These are phyloP conservation scores for Cerastis leucographa DNA, from an alignment of 2,888 invertebrate genomes.

Conservation along the genomic window DNA sequence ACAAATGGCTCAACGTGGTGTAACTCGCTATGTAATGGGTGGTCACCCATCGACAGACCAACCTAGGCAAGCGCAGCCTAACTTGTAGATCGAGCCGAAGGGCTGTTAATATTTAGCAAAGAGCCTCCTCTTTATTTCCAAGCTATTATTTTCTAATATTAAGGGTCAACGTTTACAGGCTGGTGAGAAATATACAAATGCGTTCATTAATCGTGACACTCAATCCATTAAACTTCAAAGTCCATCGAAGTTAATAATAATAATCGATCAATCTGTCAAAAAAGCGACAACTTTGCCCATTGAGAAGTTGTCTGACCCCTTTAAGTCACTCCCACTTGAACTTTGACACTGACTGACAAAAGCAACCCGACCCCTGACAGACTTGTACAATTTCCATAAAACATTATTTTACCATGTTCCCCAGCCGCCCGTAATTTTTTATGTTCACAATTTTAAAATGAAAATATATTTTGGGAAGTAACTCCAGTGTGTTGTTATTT, in stretches of 20 bases:
- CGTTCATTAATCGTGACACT: not conserved
- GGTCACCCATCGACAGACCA: too few relatives aligned
- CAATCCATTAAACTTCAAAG: slow-evolving; percentile 13
- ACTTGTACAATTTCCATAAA: slow-evolving; percentile 44
- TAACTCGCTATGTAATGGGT: too few relatives aligned
- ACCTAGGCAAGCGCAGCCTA: too few relatives aligned
- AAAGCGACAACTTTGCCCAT: slow-evolving; percentile 26
- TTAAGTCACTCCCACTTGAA: slow-evolving; percentile 31
- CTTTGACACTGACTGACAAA: slow-evolving; percentile 40
- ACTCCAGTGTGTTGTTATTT: slow-evolving; percentile 54
- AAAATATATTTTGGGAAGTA: slow-evolving; percentile 54
- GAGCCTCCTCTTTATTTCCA: too few relatives aligned
- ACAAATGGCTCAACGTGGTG: too few relatives aligned
- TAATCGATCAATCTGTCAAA: slow-evolving; percentile 49
- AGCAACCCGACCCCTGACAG: slow-evolving; percentile 16
- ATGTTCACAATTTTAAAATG: slow-evolving; percentile 48
- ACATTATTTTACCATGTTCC: slow-evolving; percentile 62
- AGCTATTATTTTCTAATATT: not conserved
- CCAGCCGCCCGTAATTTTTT: slow-evolving; percentile 54
- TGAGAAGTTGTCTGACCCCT: slow-evolving; percentile 17
- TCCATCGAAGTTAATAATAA: slow-evolving; percentile 15
- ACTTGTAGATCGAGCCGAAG: too few relatives aligned
- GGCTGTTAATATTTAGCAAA: too few relatives aligned
- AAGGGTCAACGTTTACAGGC: not conserved
- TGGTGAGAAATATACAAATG: not conserved